phyloP scores from a whole-genome alignment of 1,140 invertebrate species.

The Pentalonia nigronervosa region DNA sequence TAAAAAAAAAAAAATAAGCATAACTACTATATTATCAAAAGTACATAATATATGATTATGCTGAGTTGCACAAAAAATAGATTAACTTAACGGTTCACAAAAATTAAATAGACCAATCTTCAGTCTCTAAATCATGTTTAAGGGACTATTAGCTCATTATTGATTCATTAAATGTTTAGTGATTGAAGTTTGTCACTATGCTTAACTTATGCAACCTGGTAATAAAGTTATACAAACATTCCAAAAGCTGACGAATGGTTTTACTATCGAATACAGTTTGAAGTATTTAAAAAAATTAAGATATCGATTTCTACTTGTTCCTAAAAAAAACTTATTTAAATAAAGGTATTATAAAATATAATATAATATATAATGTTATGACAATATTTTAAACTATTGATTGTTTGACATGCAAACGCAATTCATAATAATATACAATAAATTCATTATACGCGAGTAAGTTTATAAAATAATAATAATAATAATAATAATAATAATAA shows the following conservation, averaged over 20 bases:
- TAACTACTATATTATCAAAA: background rate
- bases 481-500: background rate
- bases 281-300: background rate
- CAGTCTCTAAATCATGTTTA: background rate
- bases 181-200: too few species aligned
- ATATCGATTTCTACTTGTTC: background rate
- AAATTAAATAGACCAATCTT: background rate
- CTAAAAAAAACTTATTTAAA: background rate
- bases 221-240: background rate
- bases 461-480: background rate
- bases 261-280: background rate
- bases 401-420: conserved; percentile 38
- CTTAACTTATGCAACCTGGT: background rate
- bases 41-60: background rate
- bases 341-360: background rate
- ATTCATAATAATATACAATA: conserved; percentile 35
- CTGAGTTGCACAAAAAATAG: background rate
- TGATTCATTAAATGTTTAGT: background rate
- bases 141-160: background rate
- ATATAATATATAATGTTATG: background rate
- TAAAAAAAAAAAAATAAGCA: background rate
- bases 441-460: background rate
- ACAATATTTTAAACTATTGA: background rate
- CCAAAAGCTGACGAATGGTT: background rate
- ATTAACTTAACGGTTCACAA: background rate